phyloP scores from a whole-genome alignment of 2,888 invertebrate genomes.

The Coleophora flavipennella region DNA sequence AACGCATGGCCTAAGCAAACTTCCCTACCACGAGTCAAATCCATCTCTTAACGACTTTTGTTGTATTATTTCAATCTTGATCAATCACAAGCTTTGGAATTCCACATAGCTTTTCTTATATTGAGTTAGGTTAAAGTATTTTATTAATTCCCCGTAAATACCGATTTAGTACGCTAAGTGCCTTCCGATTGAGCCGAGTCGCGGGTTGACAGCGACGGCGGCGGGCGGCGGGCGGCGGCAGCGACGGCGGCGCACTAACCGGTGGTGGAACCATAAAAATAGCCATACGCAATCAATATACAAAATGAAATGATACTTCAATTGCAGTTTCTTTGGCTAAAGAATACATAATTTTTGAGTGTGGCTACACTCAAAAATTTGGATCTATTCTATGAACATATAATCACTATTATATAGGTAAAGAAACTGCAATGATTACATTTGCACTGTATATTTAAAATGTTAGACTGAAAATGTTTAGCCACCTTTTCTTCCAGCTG shows the following conservation, averaged over 20 bases:
- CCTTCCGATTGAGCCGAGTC: slow-evolving; percentile 63
- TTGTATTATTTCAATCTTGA: slow-evolving; percentile 4
- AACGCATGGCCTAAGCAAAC: slow-evolving; percentile 58
- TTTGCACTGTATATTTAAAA: slow-evolving; percentile 36
- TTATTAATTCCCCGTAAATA: slow-evolving; percentile 67
- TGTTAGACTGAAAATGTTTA: slow-evolving; percentile 22
- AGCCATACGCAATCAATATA: slow-evolving; percentile 73
- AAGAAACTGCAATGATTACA: slow-evolving; percentile 72
- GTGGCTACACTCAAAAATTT: slow-evolving; percentile 1
- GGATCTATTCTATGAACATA: slow-evolving; percentile 2
- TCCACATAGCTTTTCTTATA: slow-evolving; percentile 42
- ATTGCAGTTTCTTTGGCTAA: slow-evolving; percentile 66
- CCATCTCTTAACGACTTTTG: slow-evolving; percentile 50
- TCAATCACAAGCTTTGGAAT: slow-evolving; percentile 33
- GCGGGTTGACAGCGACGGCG: slow-evolving; percentile 40
- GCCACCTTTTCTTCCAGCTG: slow-evolving; percentile 95
- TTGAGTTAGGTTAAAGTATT: slow-evolving; percentile 59
- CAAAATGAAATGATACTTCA: slow-evolving; percentile 56
- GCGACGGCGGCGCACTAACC: slow-evolving; percentile 63
- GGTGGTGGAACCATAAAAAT: slow-evolving; percentile 68
- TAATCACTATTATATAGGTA: slow-evolving; percentile 20
- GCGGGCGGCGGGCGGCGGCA: slow-evolving; percentile 31
- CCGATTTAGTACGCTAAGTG: slow-evolving; percentile 68
- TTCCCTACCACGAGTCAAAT: slow-evolving; percentile 65
- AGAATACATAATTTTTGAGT: too few species aligned